phyloP scores from a whole-genome alignment of 2,113 vertebrate genomes.

The Calypte anna region DNA sequence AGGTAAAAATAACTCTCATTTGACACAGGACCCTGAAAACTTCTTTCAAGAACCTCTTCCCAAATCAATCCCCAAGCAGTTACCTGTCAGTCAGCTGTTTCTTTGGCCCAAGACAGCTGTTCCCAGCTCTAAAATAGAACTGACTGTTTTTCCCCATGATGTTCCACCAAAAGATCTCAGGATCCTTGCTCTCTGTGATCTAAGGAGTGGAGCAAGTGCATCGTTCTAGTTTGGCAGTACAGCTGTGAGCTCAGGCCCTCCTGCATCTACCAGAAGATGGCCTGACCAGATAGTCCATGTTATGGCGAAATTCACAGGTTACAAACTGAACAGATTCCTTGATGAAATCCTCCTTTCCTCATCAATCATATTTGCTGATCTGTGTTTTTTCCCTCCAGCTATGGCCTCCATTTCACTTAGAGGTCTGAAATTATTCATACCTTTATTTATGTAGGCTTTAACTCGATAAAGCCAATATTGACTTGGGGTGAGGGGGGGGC shows the following conservation, averaged over 20 bases:
- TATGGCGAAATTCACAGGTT: not conserved
- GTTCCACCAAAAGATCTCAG: not conserved
- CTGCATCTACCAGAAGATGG: not conserved
- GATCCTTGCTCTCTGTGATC: not conserved
- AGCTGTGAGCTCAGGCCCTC: not conserved
- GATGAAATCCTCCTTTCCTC: not conserved
- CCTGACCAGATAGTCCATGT: not conserved
- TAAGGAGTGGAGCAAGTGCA: fast-evolving
- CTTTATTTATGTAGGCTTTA: not conserved
- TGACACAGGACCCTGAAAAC: not conserved
- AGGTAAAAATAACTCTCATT: not conserved
- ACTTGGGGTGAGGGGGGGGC: no score
- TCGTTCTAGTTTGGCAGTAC: not conserved
- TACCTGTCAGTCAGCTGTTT: not conserved
- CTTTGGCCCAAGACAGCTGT: not conserved
- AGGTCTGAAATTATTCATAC: not conserved
- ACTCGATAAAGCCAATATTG: not conserved
- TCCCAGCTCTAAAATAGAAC: not conserved
- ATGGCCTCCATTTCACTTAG: not conserved
- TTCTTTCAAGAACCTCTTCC: not conserved
- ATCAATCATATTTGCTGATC: not conserved
- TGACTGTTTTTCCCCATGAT: not conserved
- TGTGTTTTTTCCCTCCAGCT: not conserved
- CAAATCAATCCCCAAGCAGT: not conserved
- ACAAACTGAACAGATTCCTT: not conserved